Conservation (phyloP, 2,888 invertebrate genomes). For the Eilema caniola region DNA sequence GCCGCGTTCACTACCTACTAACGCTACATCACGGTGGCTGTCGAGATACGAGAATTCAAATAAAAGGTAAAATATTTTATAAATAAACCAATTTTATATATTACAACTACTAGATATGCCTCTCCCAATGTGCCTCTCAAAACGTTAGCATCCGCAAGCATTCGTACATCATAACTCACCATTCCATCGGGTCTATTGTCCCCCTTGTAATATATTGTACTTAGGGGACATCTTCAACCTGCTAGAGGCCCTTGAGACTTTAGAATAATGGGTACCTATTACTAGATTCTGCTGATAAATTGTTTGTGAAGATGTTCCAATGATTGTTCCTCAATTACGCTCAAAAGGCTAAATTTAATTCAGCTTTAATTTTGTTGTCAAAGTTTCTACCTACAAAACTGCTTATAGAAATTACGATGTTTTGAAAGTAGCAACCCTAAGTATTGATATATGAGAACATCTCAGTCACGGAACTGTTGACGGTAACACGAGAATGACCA, state of each 20-base stretch:
- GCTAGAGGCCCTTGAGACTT: background rate
- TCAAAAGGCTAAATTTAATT: too few relatives aligned
- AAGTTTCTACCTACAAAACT: background rate
- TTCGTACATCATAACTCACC: background rate
- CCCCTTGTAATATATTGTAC: background rate
- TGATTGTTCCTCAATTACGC: too few relatives aligned
- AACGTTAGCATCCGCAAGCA: background rate
- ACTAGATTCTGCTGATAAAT: background rate
- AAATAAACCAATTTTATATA: background rate
- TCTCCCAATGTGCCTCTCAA: background rate
- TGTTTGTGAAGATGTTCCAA: background rate
- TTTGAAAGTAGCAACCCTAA: constrained; percentile 11
- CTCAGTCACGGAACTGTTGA: constrained; percentile 22
- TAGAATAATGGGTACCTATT: background rate
- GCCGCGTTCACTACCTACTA: too few relatives aligned
- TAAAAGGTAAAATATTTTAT: background rate
- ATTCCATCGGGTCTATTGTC: background rate
- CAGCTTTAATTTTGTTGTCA: background rate
- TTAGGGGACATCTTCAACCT: background rate
- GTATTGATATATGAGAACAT: background rate
- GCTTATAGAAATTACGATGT: background rate
- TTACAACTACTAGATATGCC: background rate
- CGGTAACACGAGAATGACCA: constrained; percentile 26
- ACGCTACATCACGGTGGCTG: too few relatives aligned
- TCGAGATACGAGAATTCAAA: background rate